Conservation (phyloP, 2,888 invertebrate genomes). For the Enoplolaimus lenunculus region DNA sequence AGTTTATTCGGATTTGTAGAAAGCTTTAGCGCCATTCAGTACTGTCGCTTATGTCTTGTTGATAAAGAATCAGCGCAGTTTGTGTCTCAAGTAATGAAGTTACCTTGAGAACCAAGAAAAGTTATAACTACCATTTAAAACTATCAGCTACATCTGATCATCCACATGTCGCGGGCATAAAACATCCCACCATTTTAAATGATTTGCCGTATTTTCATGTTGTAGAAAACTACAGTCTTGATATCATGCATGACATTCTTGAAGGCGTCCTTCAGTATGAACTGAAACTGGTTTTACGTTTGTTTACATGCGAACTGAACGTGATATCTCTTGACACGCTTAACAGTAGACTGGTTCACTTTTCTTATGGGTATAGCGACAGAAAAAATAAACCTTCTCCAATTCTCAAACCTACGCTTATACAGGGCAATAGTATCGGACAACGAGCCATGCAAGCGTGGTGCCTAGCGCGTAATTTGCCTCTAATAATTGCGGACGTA, state of each 20-base stretch:
- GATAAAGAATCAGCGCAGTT: background rate
- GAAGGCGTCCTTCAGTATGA: background rate
- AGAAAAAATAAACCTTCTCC: background rate
- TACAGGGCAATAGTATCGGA: background rate
- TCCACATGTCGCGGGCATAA: background rate
- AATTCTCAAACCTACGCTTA: background rate
- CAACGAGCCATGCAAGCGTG: background rate
- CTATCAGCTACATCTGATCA: background rate
- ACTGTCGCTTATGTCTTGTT: background rate
- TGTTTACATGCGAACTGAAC: background rate
- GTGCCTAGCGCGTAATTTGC: background rate
- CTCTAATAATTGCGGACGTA: background rate
- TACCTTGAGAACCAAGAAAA: background rate
- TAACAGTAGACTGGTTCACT: background rate
- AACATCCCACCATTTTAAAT: background rate
- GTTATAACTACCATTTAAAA: background rate
- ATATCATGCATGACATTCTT: background rate
- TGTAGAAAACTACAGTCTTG: background rate
- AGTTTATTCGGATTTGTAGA: background rate
- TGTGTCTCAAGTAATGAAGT: too few relatives aligned
- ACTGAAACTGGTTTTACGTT: background rate
- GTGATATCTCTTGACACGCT: background rate
- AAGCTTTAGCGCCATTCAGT: background rate
- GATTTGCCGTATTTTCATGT: background rate
- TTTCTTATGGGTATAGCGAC: background rate